phyloP scores from a whole-genome alignment of 2,888 invertebrate species.

The Dolomedes plantarius region DNA sequence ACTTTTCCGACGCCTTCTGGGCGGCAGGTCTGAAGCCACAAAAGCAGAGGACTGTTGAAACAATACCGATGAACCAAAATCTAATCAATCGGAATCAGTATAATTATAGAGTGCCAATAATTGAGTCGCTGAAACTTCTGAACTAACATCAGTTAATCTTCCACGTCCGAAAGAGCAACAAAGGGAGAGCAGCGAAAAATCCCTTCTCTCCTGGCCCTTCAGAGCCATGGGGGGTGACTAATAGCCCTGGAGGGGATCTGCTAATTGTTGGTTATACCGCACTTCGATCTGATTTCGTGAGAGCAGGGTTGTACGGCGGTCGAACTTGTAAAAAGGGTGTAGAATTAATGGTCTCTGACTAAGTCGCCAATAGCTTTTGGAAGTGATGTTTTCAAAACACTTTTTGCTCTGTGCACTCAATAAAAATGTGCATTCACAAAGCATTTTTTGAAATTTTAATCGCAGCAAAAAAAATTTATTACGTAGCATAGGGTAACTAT shows the following conservation, averaged over 20 bases:
- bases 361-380: background rate
- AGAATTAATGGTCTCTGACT: background rate
- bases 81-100: slow-evolving; percentile 55
- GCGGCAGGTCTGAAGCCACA: slow-evolving; percentile 4
- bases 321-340: background rate
- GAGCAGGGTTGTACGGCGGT: slow-evolving; percentile 32
- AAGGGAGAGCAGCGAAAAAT: slow-evolving; percentile 21
- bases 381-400: background rate
- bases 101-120: slow-evolving; percentile 56
- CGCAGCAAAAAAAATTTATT: too few species aligned
- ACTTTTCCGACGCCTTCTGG: slow-evolving; percentile 30
- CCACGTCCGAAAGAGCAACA: slow-evolving; percentile 12
- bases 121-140: slow-evolving; percentile 56
- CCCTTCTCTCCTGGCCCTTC: slow-evolving; percentile 1
- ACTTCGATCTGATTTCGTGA: slow-evolving; percentile 46
- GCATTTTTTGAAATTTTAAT: too few species aligned
- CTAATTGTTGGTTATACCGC: slow-evolving; percentile 57
- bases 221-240: slow-evolving; percentile 50
- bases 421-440: too few species aligned
- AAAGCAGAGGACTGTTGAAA: background rate
- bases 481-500: too few species aligned
- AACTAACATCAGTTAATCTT: slow-evolving; percentile 54
- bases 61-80: slow-evolving; percentile 42
- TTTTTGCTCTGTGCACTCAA: too few species aligned
- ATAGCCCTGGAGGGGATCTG: slow-evolving; percentile 59